A percentile compares a stretch with the other conserved stretches of the same genome.
Conservation (phyloP, 2,113 vertebrate genomes). For the Cephalopholis sonnerati region DNA sequence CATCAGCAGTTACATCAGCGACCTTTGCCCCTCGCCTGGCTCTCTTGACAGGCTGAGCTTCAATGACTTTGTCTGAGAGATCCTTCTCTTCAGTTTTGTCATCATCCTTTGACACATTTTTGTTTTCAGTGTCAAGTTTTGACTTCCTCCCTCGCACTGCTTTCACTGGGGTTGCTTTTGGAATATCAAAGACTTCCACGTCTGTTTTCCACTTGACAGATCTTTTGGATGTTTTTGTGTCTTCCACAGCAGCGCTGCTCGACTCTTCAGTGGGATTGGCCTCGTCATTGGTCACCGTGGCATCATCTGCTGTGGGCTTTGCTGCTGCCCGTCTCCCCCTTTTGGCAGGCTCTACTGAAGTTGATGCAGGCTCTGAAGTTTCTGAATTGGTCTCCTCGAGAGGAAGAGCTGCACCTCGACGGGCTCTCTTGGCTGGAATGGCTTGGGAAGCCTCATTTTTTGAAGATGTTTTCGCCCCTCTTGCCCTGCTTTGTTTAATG, state of each 20-base stretch:
- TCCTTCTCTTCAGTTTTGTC: conserved; percentile 71
- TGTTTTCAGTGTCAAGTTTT: conserved; percentile 32
- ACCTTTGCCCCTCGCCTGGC: conserved; percentile 58
- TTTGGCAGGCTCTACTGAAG: conserved; percentile 45
- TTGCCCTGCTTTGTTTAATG: conserved; percentile 47
- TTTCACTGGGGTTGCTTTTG: conserved; percentile 46
- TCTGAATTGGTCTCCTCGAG: conserved; percentile 13
- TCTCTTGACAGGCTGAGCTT: conserved; percentile 61
- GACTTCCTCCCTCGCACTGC: conserved; percentile 54
- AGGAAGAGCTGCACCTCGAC: conserved; percentile 38
- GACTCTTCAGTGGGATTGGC: conserved; percentile 9
- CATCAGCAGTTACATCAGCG: neutral
- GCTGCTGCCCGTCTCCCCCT: conserved; percentile 40
- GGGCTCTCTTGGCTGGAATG: conserved; percentile 59
- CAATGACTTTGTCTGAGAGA: conserved; percentile 66
- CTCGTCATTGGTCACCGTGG: neutral
- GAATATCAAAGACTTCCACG: conserved; percentile 41
- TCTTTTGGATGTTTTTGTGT: conserved; percentile 48
- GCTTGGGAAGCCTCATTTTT: conserved; percentile 28
- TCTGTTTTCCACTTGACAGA: conserved; percentile 63
- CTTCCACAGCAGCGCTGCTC: neutral
- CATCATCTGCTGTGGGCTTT: conserved; percentile 24
- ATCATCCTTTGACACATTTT: conserved; percentile 19
- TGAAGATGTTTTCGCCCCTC: conserved; percentile 26
- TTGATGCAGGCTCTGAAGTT: conserved; percentile 1